Base-by-base conservation (phyloP, 2,113 vertebrate genomes). In the Diphyllodes magnificus region DNA sequence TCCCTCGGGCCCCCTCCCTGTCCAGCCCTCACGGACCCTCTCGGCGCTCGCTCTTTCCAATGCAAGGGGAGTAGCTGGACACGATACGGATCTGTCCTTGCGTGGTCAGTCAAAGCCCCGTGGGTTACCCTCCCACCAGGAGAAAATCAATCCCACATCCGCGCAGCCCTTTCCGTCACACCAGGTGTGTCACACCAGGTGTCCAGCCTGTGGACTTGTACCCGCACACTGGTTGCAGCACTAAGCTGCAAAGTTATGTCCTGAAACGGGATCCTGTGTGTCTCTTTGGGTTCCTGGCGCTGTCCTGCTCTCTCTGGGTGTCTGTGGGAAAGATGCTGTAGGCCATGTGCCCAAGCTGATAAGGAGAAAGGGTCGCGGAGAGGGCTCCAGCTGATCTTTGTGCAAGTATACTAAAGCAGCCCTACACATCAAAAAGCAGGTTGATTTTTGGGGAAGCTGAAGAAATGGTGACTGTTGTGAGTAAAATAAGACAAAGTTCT, bases 391-490 rank as follows among this genome's bases (percentile, higher is more conserved):
- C 2, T 20, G 11, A 2, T 40, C 49, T 33, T 73, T 6, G 54
- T 11, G 5, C 4, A 1, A 47, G 5, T 31, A 0, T 35, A 2
- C 13, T 16, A 28, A 57, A 64, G 33, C n/a, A 17, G 40, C 6
- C 1, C 0, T 39, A 11, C 2, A 5, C 2, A 3, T 14, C 7
- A 13, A 65, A 65, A 65, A 16, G 0, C 8, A 5, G 45, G 19
- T 3, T 64, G 64, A 2, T 23, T 47, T 82, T 15, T 0, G 12
- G 63, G 17, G 31, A 39, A 86, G 17, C 35, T 40, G 13, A 8
- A 50, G 47, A 63, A 39, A 9, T 15, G 18, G 6, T 54, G 13
- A 1, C 21, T 40, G 33, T 10, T 59, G 23, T 13, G n/a, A 35
- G 35, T 42, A 40, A 77, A 76, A 53, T 1, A 5, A 64, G 53